Evolutionary conservation across 1,140 invertebrate genomes (phyloP), one percentile per base, ranked within the genome.

Genomic region (Penaeus japonicus): DNA sequence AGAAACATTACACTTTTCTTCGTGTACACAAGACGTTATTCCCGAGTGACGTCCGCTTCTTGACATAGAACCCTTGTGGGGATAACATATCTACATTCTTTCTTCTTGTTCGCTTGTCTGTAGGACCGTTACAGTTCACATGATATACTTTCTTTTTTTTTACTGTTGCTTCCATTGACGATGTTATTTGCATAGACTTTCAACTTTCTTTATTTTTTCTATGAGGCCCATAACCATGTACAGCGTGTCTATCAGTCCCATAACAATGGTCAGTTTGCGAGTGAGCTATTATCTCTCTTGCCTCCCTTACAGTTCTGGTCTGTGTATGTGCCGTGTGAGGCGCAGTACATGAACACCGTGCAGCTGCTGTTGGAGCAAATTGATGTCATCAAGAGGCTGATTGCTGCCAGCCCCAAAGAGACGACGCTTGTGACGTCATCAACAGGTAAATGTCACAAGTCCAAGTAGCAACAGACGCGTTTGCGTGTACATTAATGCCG

Each of bases 341-440:
- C 17, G 96, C 82, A 84, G 65, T 84, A 84, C 82, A 32, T 84
- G 59, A 84, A 84, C 65, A 73, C 82, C 35, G 82, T 97, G 62
- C 96, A 97, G 91, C 93, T 96, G 91, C 96, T 96, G 20, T 93
- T 98, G 91, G 96, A 97, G 91, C 96, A 97, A 92, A 95, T 97
- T 90, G 97, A 97, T 92, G 94, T 97, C 82, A 97, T 97, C 90
- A 95, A 96, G 91, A 94, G 96, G 90, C 94, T 97, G 53, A 95
- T 96, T 47, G 94, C 95, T 82, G 95, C 96, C 91, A 97, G 97
- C 92, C 95, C 96, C 17, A 94, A 96, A 79, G 94, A 95, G 89
- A 95, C 97, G 92, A 94, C 95, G 65, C 95, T 97, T 79, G 96
- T 96, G 84, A 95, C 95, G 30, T 75, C 82, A n/a, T 47, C 82